These are phyloP conservation scores for Terebella lapidaria DNA, from an alignment of 2,888 invertebrate species.

Conservation along the genomic window DNA sequence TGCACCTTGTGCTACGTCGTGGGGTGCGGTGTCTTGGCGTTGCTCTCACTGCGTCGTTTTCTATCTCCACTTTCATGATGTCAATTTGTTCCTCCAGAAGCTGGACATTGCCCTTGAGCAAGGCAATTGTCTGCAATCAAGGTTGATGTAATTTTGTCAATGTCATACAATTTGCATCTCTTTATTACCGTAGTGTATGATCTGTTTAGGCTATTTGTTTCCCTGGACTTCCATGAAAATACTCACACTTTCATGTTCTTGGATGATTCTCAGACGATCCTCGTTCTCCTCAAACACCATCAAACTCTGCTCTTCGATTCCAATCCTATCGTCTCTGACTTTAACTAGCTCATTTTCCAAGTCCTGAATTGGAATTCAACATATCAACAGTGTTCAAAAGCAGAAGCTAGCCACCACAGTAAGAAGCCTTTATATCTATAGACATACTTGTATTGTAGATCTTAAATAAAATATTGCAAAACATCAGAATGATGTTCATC, in stretches of 20 bases:
- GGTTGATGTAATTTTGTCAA: too few relatives aligned
- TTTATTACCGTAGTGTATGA: too few relatives aligned
- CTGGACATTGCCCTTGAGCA: constrained; percentile 41
- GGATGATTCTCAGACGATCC: constrained; percentile 59
- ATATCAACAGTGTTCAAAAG: too few relatives aligned
- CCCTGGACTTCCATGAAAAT: too few relatives aligned
- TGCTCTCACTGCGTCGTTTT: background rate
- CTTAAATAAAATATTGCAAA: too few relatives aligned
- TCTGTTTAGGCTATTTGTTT: too few relatives aligned
- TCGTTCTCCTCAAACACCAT: constrained; percentile 55
- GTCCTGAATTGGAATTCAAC: background rate
- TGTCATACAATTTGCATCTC: too few relatives aligned
- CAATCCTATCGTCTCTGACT: constrained; percentile 45
- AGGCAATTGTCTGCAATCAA: constrained; percentile 8
- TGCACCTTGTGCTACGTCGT: too few relatives aligned
- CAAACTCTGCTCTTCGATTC: constrained; percentile 36
- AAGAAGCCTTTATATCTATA: too few relatives aligned
- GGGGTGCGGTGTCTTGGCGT: background rate
- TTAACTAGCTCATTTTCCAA: background rate
- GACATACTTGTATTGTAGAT: too few relatives aligned
- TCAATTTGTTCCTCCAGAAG: constrained; percentile 24
- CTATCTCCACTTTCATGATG: constrained; percentile 17
- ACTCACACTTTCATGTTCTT: constrained; percentile 20
- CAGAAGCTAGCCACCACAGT: too few relatives aligned
- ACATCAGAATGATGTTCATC: too few relatives aligned